Percentiles rank a stretch among this genome's conserved stretches.
phyloP scores from a whole-genome alignment of 2,888 invertebrate species.

The Synanthedon myopaeformis region DNA sequence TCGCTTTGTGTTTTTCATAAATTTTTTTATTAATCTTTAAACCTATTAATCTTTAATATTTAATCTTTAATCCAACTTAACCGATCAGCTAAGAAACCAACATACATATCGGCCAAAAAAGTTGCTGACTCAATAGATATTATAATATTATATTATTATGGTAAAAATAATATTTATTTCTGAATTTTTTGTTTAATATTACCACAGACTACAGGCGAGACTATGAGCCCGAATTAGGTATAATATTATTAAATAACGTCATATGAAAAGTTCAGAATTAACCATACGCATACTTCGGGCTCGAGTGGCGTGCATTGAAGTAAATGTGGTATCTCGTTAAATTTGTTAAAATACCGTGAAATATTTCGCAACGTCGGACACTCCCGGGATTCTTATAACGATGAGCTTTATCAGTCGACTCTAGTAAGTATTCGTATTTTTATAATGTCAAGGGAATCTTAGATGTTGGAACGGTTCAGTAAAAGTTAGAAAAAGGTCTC shows the following conservation, averaged over 20 bases:
- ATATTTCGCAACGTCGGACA: conserved; percentile 57
- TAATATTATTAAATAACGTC: background rate
- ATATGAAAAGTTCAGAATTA: conserved; percentile 21
- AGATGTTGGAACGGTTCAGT: conserved; percentile 31
- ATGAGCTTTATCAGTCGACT: conserved; percentile 31
- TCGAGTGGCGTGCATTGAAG: conserved; percentile 40
- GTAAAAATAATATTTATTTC: too few species aligned
- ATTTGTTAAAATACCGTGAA: conserved; percentile 70
- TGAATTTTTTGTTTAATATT: too few species aligned
- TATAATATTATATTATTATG: too few species aligned
- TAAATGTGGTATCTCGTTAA: conserved; percentile 65
- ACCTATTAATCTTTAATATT: too few species aligned
- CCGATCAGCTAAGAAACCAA: too few species aligned
- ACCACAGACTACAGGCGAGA: too few species aligned
- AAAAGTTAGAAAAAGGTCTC: conserved; percentile 18
- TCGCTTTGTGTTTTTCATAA: too few species aligned
- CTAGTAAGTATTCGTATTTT: conserved; percentile 35
- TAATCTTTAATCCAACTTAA: too few species aligned
- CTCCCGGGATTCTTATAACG: conserved; percentile 40
- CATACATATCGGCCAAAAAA: too few species aligned
- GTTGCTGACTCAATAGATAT: too few species aligned
- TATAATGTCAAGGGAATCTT: conserved; percentile 55
- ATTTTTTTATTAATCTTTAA: too few species aligned
- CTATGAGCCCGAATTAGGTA: too few species aligned
- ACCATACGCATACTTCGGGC: conserved; percentile 33